These are phyloP conservation scores for Oriolus oriolus DNA, from an alignment of 2,113 vertebrate genomes.

Conservation along the genomic window DNA sequence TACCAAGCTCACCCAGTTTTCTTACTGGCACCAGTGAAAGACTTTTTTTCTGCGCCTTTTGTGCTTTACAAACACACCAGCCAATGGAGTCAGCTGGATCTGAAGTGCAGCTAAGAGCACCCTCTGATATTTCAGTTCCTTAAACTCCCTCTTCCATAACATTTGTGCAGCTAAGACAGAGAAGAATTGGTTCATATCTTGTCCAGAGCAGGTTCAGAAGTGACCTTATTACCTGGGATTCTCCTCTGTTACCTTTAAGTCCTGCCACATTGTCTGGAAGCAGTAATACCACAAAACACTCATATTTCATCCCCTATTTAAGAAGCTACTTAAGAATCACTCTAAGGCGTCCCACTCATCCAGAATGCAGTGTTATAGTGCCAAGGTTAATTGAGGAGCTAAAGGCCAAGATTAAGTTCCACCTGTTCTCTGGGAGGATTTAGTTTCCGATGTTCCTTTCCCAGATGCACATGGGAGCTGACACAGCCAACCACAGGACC, in stretches of 20 bases:
- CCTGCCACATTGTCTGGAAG: background rate
- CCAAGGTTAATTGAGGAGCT: background rate
- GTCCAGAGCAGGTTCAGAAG: background rate
- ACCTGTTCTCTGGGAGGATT: conserved; percentile 23
- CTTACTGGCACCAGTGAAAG: background rate
- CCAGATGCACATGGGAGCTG: background rate
- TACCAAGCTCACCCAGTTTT: background rate
- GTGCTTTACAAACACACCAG: background rate
- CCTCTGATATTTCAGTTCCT: background rate
- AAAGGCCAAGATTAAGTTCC: conserved; percentile 30
- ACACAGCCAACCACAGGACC: background rate
- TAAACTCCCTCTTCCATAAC: background rate
- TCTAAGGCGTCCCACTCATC: background rate
- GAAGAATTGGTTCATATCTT: background rate
- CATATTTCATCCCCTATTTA: background rate
- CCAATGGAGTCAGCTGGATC: background rate
- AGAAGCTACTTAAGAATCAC: background rate
- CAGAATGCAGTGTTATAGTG: background rate
- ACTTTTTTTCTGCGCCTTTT: background rate
- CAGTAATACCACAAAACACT: background rate
- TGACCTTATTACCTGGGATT: background rate
- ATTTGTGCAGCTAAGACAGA: background rate
- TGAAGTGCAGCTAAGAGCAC: background rate
- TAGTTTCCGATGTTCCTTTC: conserved; percentile 6
- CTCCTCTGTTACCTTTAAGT: background rate